Conservation (phyloP, 2,797 vertebrate species). For the Tarsius wallacei region DNA sequence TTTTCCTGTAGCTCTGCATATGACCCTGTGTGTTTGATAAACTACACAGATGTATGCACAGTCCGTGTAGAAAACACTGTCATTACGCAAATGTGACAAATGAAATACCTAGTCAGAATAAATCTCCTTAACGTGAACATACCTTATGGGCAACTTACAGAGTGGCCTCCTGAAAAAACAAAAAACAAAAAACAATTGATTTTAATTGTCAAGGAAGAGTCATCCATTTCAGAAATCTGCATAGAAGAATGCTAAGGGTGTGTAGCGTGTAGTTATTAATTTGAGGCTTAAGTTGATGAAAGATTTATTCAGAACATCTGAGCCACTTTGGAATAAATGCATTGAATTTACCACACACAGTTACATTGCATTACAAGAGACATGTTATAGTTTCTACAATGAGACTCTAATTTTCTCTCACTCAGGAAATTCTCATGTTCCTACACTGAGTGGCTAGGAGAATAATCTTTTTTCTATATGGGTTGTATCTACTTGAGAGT, state of each 20-base stretch:
- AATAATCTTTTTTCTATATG: background rate
- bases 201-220: conserved; percentile 10
- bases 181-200: conserved; percentile 18
- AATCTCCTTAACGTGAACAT: conserved; percentile 18
- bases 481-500: background rate
- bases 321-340: background rate
- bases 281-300: background rate
- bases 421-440: background rate
- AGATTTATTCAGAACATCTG: background rate
- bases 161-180: background rate
- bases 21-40: background rate
- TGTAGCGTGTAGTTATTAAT: background rate
- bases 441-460: background rate
- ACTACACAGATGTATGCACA: background rate
- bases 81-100: conserved; percentile 32
- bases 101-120: conserved; percentile 25
- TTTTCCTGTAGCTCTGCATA: background rate
- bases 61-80: background rate
- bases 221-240: conserved; percentile 26
- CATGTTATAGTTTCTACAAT: background rate
- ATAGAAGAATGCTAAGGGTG: background rate
- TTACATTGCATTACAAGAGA: too few species aligned
- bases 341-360: background rate
- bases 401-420: background rate
- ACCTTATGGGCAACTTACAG: background rate